Evolutionary conservation across 2,888 invertebrate genomes (phyloP), one percentile per base, ranked within the genome.

Genomic region (Cryptus viduatorius): DNA sequence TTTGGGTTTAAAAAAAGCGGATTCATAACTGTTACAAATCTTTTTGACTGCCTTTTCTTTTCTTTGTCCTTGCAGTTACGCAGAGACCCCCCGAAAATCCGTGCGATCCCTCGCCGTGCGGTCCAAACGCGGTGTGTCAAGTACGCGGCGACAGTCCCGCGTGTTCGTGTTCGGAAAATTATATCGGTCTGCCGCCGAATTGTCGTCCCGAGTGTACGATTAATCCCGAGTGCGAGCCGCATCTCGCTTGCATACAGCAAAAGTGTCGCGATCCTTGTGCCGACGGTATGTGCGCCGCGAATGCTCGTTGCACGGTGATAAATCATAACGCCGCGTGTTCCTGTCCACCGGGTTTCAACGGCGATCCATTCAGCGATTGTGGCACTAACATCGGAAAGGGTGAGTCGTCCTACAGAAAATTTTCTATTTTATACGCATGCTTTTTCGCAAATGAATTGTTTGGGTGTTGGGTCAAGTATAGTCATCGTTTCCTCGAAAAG

Each of bases 201-300:
- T 95, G 95, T 87, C 91, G 95, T 88, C 95, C 95, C 2, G 95
- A 95, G 90, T 96, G 96, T 89, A 94, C 95, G 14, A 94, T 94
- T n/a, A 95, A 94, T 91, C 94, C 95, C 0, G 95, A 95, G 90
- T 95, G 95, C 90, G 90, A 94, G 46, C 91, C 94, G 84, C 94
- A 94, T 87, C 93, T 94, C 86, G 95, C 96, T 44, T 96, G 95
- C 87, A 94, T 95, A 76, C 95, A 95, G 89, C 95, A 95, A 88
- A 95, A 95, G 92, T 96, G 96, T 90, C 94, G 95, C 29, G 95
- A 96, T 92, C 96, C 96, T 50, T 95, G 95, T 88, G 94, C 94
- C 46, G 37, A 37, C 37, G 95, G 95, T 85, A 93, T 95, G 67
- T 96, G 96, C 89, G 95, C 95, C 50, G 88, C 94, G 46, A 94